Evolutionary conservation across 2,888 invertebrate species (phyloP), one percentile per base, ranked within the genome.

Genomic region (Druceiella hillmani): DNA sequence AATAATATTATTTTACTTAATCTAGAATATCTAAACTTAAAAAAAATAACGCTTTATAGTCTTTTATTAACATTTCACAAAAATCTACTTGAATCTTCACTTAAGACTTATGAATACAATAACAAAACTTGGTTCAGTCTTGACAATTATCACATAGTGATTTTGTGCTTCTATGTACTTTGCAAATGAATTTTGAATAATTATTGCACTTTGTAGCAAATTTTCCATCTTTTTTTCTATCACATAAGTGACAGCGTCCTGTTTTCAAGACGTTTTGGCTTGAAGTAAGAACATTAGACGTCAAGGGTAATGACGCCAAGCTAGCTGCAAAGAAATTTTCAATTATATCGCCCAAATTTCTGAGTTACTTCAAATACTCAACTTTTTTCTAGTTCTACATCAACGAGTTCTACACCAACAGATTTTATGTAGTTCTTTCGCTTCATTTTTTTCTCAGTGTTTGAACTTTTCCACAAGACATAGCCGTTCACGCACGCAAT

Each of bases 401-500:
- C n/a, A 7, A 20, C n/a, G 6, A 9, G 9, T 20, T 20, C 22
- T n/a, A 20, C n/a, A 6, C 22, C 22, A 20, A 20, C n/a, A 6
- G 22, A 20, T 20, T 20, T 20, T 20, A 20, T 20, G 22, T 7
- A 20, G 22, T 6, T 20, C n/a, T 20, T 20, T 20, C 22, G 22
- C n/a, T 20, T 20, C 22, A 20, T 20, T 20, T 20, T 20, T 20
- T 6, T 20, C n/a, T n/a, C 22, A 20, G 22, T 20, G 22, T 20
- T 20, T 20, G 22, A 20, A 20, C 22, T 20, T n/a, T 20, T 20
- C 22, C 22, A 20, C n/a, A 20, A 20, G 9, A 20, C 22, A 20
- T 20, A 20, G 22, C 22, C 6, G 9, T 20, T 20, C 22, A 7
- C 22, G 9, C 22, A 20, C 6, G 22, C 22, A 20, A 20, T 20